Evolutionary conservation across 2,888 invertebrate genomes (phyloP), one percentile per base, ranked within the genome.

Genomic region (Flexamia atlantica): DNA sequence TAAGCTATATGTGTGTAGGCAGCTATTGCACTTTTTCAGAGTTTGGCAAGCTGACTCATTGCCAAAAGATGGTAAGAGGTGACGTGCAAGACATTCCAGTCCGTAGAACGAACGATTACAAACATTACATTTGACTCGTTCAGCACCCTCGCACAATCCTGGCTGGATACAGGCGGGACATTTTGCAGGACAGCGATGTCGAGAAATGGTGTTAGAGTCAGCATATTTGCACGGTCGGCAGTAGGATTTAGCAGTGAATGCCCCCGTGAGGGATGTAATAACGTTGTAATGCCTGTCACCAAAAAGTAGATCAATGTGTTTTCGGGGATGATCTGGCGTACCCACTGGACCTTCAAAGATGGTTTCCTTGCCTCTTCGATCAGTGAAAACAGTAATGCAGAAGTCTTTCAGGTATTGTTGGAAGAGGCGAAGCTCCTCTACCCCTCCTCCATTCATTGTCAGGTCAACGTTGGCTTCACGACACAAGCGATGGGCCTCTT

Each of bases 261-360:
- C 79, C 50, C 46, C 79, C 14, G 42, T 79, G 14, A 79, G 12
- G 10, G 79, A 50, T 3, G 30, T 53, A 23, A 79, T 79, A 17
- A 79, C 79, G 28, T 79, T 79, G 23, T 40, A 79, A 23, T 79
- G 79, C 17, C 17, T 53, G 14, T 79, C 79, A 1, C 79, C 79
- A 50, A 40, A 79, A n/a, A 79, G 50, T 5, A 79, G 28, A 25
- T 79, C 79, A 2, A 79, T 30, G 32, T 70, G 36, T 30, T 70
- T 70, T 4, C 70, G 30, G 3, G 70, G 70, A 9, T 70, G 50
- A 14, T 25, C 46, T 25, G 32, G 28, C 1, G 46, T 50, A 28
- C 50, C 79, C 0, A n/a, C 5, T 4, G 79, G 79, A n/a, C 79
- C 79, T 23, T 79, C 79, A 50, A 79, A 79, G 4, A 79, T 79